Base-by-base conservation (phyloP, 2,797 vertebrate species). In the Argyrosomus regius region DNA sequence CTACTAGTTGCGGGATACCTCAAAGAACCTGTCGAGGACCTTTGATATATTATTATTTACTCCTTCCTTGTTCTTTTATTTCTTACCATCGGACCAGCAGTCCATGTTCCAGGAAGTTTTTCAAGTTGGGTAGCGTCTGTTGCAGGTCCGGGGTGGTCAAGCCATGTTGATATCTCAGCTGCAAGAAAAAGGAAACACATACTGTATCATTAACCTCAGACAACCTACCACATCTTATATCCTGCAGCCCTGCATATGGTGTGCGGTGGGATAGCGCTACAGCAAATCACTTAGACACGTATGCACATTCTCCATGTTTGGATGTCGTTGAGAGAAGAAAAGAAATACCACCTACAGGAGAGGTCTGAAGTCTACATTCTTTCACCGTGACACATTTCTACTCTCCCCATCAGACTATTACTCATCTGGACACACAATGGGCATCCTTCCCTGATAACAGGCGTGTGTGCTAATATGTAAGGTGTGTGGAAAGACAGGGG, bases 41-140 rank as follows among this genome's bases (percentile, higher is more conserved):
- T 39, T 39, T 39, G 35, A 9, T 39, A 39, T 39, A 18, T 48
- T 18, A 6, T 48, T 48, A 17, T 48, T 48, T 17, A 48, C 5
- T 6, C 17, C 46, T 17, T 17, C 5, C 17, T 6, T 48, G 18
- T 39, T 39, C 16, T 31, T 65, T 2, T 95, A 78, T 96, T 69
- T 83, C 90, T 97, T 88, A 99, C 98, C 98, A 99, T 94, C 97
- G 94, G 86, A 99, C 97, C 95, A 99, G 95, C 35, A 99, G 95
- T 60, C 98, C 98, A 11, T 98, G 97, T 72, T 99, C 98, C 94
- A 99, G 94, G 89, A 99, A 99, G 94, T 96, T 97, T 95, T 99
- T 99, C 93, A 99, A 94, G 93, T 99, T 99, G 65, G 98, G 98
- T 80, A 99, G 96, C n/a, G 98, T 99, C 91, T 98, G 98, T 81